Evolutionary conservation across 2,888 invertebrate species (phyloP), one percentile per base, ranked within the genome.

Genomic region (Tachystola acroxantha): DNA sequence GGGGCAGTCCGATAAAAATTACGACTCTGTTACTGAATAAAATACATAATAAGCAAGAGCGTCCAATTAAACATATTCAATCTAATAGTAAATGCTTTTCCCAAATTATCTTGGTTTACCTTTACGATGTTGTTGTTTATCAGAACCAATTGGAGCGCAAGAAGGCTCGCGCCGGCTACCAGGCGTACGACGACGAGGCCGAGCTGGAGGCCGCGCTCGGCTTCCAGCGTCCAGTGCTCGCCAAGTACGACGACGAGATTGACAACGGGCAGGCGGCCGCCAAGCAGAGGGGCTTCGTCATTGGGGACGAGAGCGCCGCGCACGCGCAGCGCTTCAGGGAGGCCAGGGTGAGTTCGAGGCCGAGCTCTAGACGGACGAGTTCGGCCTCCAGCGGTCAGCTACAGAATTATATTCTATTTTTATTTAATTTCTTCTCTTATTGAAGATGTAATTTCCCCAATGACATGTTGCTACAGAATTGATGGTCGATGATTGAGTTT

Each of bases 231-330:
- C 89, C 90, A 7, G 85, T 99, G 32, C 89, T 99, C 13, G 88
- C 92, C 52, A 97, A 99, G 84, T 99, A 99, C 69, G 97, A 99
- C 71, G 97, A 97, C 62, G 97, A 97, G 77, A 93, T 97, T 38
- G 92, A 93, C 35, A 45, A 53, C 36, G 59, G 37, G 0, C 27
- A 28, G 6, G 94, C 93, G 0, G 89, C 50, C 88, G 89, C 13
- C 88, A n/a, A n/a, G n/a, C n/a, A n/a, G n/a, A n/a, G 88, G 37
- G 89, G 89, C 20, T 98, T 98, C 80, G 82, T 90, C 36, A 90
- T 98, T 43, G 97, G 97, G 14, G 88, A 90, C 54, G 89, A 90
- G 39, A 78, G 88, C 35, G 84, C 84, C 0, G 58, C 88, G 22
- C 89, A 90, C 45, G 79, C 88, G 10, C 89, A 89, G 52, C 82